Conservation (phyloP, 2,888 invertebrate genomes). For the Phaedon cochleariae region DNA sequence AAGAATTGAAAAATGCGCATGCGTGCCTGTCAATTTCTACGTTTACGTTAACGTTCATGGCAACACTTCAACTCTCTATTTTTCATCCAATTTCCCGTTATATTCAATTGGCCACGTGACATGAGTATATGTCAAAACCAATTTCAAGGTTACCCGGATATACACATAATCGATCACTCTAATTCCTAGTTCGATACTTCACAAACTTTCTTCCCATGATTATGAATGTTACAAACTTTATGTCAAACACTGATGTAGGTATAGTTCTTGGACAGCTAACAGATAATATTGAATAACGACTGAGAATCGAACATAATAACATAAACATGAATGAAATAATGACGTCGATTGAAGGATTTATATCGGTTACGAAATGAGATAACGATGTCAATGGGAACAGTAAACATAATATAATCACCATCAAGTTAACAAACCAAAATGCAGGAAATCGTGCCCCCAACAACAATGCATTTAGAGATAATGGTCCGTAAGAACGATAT, state of each 20-base stretch:
- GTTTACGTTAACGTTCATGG: too few relatives aligned
- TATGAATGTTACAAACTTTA: not conserved
- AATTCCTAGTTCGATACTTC: too few relatives aligned
- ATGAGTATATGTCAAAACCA: too few relatives aligned
- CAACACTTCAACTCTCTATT: too few relatives aligned
- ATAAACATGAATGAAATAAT: constrained; percentile 12
- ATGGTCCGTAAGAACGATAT: too few relatives aligned
- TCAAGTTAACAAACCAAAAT: constrained; percentile 32
- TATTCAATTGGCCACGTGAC: too few relatives aligned
- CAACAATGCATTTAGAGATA: constrained; percentile 32
- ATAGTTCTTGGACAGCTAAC: not conserved
- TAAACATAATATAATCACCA: constrained; percentile 28
- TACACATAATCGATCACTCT: too few relatives aligned
- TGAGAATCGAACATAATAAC: too few relatives aligned
- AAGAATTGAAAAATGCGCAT: too few relatives aligned
- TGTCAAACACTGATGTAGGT: not conserved
- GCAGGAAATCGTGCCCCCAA: constrained; percentile 36
- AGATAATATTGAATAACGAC: not conserved
- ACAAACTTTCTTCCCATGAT: not conserved
- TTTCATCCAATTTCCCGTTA: too few relatives aligned
- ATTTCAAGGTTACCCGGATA: too few relatives aligned
- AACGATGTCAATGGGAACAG: constrained; percentile 34
- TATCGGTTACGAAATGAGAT: constrained; percentile 8
- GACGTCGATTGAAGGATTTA: constrained; percentile 14
- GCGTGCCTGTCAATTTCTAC: too few relatives aligned